phyloP scores from a whole-genome alignment of 1,140 invertebrate genomes.

The Drosophila nigrodunni region DNA sequence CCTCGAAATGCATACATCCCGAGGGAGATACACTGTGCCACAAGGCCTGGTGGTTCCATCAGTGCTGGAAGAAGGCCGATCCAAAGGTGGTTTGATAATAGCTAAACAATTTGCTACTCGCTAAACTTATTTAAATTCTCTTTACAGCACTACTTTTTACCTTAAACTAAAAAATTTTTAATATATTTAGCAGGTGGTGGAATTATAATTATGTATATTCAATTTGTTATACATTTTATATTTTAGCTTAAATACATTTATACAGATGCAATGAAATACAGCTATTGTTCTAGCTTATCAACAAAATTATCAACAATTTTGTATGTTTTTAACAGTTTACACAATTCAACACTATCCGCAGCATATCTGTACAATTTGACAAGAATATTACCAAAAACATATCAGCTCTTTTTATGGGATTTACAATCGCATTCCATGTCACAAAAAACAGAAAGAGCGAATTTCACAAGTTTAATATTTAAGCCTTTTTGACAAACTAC shows the following conservation, averaged over 20 bases:
- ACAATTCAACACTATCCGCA: background rate
- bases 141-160: conserved; percentile 69
- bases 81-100: conserved; percentile 52
- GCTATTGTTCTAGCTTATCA: background rate
- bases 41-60: conserved; percentile 84
- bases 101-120: background rate
- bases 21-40: conserved; percentile 78
- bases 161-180: conserved; percentile 31
- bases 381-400: background rate
- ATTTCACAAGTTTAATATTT: conserved; percentile 1
- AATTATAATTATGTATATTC: background rate
- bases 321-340: background rate
- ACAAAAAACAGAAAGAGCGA: background rate
- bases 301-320: conserved; percentile 2
- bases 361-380: background rate
- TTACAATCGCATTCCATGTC: conserved; percentile 7
- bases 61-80: conserved; percentile 84
- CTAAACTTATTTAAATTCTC: background rate
- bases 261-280: background rate
- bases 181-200: background rate
- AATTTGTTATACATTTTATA: background rate
- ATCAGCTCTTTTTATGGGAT: background rate
- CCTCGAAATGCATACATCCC: conserved; percentile 68
- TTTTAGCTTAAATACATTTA: background rate
- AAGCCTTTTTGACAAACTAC: conserved; percentile 20